A percentile compares a stretch with the other conserved stretches of the same genome.
These are phyloP conservation scores for Sipha maydis DNA, from an alignment of 2,888 invertebrate genomes.

Conservation along the genomic window DNA sequence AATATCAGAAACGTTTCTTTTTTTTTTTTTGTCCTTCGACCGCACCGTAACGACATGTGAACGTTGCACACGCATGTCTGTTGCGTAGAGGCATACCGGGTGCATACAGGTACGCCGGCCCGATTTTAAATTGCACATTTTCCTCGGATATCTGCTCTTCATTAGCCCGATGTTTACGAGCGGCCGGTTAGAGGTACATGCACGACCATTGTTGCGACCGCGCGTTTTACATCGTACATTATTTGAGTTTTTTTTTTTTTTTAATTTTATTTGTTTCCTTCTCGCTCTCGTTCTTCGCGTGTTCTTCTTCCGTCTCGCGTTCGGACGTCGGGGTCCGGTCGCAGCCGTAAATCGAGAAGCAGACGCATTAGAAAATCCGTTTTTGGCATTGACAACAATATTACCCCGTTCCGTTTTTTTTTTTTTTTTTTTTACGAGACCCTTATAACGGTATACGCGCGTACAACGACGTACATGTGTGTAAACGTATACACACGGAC, in stretches of 20 bases:
- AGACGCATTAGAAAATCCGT: constrained; percentile 58
- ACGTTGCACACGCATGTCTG: neutral
- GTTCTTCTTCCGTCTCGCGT: no score
- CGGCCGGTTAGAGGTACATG: no score
- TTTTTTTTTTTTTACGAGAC: constrained; percentile 1
- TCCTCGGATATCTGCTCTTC: constrained; percentile 21
- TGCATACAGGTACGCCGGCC: neutral
- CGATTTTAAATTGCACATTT: constrained; percentile 26
- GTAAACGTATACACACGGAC: neutral
- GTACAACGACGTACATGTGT: no score
- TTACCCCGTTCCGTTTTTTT: constrained; percentile 37
- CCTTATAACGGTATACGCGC: constrained; percentile 19
- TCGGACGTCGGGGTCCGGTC: constrained; percentile 1
- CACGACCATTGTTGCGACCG: neutral
- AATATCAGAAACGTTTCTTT: neutral
- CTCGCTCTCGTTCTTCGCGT: no score
- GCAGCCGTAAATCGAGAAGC: constrained; percentile 53
- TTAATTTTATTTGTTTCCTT: no score
- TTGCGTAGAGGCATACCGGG: neutral
- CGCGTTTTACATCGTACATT: neutral
- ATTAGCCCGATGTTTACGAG: constrained; percentile 27
- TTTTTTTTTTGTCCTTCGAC: neutral
- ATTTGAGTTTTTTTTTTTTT: neutral
- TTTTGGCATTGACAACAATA: constrained; percentile 60
- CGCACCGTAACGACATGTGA: no score